Percentiles rank a stretch among this genome's conserved stretches.
These are phyloP conservation scores for Burhinus oedicnemus DNA, from an alignment of 2,113 vertebrate genomes.

Conservation along the genomic window DNA sequence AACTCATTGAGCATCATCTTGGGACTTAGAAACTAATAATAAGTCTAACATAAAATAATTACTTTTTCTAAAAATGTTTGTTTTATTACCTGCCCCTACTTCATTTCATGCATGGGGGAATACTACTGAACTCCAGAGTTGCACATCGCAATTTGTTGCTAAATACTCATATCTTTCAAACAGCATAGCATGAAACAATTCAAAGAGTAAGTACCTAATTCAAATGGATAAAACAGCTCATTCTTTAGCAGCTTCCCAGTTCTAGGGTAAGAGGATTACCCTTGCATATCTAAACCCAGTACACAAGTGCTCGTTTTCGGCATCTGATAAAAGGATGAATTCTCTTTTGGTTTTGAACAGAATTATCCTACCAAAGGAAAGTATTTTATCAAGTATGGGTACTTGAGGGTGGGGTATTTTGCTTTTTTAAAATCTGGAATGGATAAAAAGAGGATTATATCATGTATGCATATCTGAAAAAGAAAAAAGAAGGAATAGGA, in stretches of 20 bases:
- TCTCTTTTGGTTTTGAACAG: slow-evolving; percentile 16
- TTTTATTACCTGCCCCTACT: slow-evolving; percentile 15
- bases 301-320: neutral
- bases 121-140: slow-evolving; percentile 13
- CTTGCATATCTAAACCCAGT: slow-evolving; percentile 7
- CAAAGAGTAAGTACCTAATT: slow-evolving; percentile 3
- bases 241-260: slow-evolving; percentile 18
- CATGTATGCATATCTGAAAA: neutral
- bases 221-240: slow-evolving; percentile 14
- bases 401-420: neutral
- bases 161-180: slow-evolving; percentile 34
- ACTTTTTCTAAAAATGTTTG: slow-evolving; percentile 38
- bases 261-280: slow-evolving; percentile 51
- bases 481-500: neutral
- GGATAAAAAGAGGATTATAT: slow-evolving; percentile 7
- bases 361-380: slow-evolving; percentile 11
- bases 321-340: slow-evolving; percentile 31
- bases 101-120: slow-evolving; percentile 55
- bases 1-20: neutral
- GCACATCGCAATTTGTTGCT: slow-evolving; percentile 5
- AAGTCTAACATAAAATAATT: slow-evolving; percentile 41
- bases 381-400: neutral
- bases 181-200: neutral
- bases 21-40: neutral
- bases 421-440: neutral